These are phyloP conservation scores for Drosophila lacteicornis DNA, from an alignment of 1,140 invertebrate species.

Conservation along the genomic window DNA sequence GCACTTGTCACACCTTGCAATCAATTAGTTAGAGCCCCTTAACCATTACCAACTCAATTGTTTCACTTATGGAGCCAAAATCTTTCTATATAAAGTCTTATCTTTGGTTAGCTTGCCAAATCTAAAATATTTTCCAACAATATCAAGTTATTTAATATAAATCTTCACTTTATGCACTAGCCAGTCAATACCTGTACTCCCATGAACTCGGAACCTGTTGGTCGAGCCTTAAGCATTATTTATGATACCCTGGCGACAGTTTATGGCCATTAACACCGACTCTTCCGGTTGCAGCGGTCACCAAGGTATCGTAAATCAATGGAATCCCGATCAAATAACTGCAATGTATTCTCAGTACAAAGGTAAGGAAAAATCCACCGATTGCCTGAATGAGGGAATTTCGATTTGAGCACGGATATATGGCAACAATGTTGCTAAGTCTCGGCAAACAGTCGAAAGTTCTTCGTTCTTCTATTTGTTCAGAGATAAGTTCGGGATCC, in stretches of 20 bases:
- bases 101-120: too few species aligned
- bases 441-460: constrained; percentile 75
- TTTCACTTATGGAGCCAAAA: too few species aligned
- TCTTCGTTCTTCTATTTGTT: constrained; percentile 60
- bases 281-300: constrained; percentile 39
- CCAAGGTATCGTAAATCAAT: constrained; percentile 66
- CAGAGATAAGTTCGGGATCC: constrained; percentile 65
- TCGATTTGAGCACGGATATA: constrained; percentile 43
- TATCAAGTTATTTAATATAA: too few species aligned
- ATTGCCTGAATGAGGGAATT: constrained; percentile 59
- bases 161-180: neutral
- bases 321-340: constrained; percentile 47
- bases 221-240: constrained; percentile 31
- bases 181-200: neutral
- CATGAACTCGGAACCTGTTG: constrained; percentile 58
- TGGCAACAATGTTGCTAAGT: constrained; percentile 79
- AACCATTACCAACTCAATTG: too few species aligned
- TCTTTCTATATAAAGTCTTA: too few species aligned
- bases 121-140: too few species aligned
- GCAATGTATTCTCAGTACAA: constrained; percentile 21
- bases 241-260: constrained; percentile 41
- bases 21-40: too few species aligned
- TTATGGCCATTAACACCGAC: constrained; percentile 60
- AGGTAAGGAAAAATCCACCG: constrained; percentile 42
- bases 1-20: too few species aligned